A percentile compares a stretch with the other conserved stretches of the same genome.
phyloP scores from a whole-genome alignment of 2,797 vertebrate genomes.

The Ispidina lecontei region DNA sequence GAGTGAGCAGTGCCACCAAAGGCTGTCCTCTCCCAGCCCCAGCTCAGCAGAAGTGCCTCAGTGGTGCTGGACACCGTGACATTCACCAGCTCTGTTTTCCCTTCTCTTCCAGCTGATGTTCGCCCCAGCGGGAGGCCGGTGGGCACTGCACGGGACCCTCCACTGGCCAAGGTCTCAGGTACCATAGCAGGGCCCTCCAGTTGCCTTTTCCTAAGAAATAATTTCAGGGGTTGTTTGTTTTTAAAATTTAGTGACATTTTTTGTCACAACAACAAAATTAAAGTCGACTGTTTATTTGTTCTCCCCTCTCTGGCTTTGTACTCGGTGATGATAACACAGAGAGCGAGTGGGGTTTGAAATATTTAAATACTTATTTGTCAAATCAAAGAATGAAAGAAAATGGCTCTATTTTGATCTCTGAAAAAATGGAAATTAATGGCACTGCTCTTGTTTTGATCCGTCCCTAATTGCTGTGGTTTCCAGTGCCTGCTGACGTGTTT shows the following conservation, averaged over 20 bases:
- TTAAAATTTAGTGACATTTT: rapidly evolving
- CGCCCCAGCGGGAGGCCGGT: slow-evolving; percentile 90
- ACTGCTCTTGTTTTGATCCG: not conserved
- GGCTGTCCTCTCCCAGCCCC: not conserved
- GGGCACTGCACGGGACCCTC: slow-evolving; percentile 88
- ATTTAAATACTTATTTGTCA: not conserved
- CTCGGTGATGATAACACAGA: not conserved
- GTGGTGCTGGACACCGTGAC: rapidly evolving
- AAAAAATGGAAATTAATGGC: not conserved
- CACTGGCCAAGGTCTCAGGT: slow-evolving; percentile 89
- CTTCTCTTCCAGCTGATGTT: slow-evolving; percentile 85
- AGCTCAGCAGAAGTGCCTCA: rapidly evolving
- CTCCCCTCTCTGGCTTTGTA: not conserved
- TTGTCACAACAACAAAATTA: not conserved
- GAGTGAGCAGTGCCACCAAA: rapidly evolving
- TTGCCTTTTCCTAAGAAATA: not conserved
- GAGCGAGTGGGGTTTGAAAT: not conserved
- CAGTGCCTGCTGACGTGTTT: slow-evolving; percentile 95
- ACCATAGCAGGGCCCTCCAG: not conserved
- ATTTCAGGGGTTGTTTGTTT: not conserved
- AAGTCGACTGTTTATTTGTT: not conserved
- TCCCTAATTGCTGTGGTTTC: not conserved
- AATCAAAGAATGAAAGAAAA: not conserved
- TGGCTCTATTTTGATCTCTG: not conserved
- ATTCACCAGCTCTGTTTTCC: not conserved